Base-by-base conservation (phyloP, 2,888 invertebrate genomes). In the Epirrhoe alternata region DNA sequence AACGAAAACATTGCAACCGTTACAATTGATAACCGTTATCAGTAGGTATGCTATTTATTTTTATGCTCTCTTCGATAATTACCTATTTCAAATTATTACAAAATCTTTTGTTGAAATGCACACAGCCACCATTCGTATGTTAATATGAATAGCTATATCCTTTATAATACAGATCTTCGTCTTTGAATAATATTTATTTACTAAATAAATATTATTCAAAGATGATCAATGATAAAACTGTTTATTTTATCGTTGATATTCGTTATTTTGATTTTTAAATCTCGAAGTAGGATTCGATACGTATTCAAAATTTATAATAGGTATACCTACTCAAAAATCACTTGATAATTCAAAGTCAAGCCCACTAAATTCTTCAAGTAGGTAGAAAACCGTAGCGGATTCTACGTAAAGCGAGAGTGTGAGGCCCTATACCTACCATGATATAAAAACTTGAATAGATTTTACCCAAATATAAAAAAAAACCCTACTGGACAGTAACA, bases 371-470 rank as follows among this genome's bases (percentile, higher is more conserved):
- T 58, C 66, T 50, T 58, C 52, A 47, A 61, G 58, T 61, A 61
- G 61, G 56, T 61, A 66, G 65, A 45, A 61, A 51, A 61, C 51
- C 31, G 33, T 45, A 54, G 50, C 55, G n/a, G n/a, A 50, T 58
- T 47, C 53, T 59, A 33, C 51, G 47, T 54, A 53, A 50, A 66
- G 55, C 66, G 59, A 66, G 62, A 66, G 54, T 55, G 58, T 31
- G 38, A 30, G 42, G 7, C 35, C 30, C 14, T 61, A 50, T 51
- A 57, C 50, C 55, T 47, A 62, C 61, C 51, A 60, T 8, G 16
- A 42, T 49, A 66, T 55, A 63, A 67, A 67, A 67, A 60, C 63
- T 17, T 38, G 51, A 60, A 63, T 58, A 66, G 61, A 54, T 54
- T 24, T 53, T 45, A 53, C 38, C 52, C 38, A 47, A 45, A 64